Evolutionary conservation across 2,113 vertebrate species (phyloP), one percentile per base, ranked within the genome.

Genomic region (Cinclus cinclus): DNA sequence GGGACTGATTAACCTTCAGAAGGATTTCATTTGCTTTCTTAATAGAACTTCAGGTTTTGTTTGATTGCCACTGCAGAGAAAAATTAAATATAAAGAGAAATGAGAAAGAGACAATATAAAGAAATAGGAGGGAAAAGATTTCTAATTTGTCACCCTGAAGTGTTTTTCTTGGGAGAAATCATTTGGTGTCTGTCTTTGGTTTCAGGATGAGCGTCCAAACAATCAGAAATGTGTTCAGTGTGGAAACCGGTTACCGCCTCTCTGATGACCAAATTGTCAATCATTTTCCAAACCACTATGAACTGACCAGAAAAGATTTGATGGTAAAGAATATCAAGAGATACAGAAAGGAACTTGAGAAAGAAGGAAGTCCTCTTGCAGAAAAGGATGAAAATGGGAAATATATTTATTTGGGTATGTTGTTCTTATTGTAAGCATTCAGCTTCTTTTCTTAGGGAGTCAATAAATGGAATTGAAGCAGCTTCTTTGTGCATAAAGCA

Each of bases 301-400:
- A 99, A 60, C 97, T 99, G 93, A 99, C 99, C 49, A 98, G 99
- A 44, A 99, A 99, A 91, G 99, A 99, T 84, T 96, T 99, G 96
- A 99, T 99, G 99, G 99, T 99, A 89, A 99, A 99, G 96, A 99
- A 99, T 87, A 99, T 99, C 75, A 99, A 99, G 60, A 98, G 99
- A 42, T 99, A 99, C 89, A 98, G 99, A 73, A 99, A 99, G 78
- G 99, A 99, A 56, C 97, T 99, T 76, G 99, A 99, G 95, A 99
- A 99, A 82, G 99, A 99, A 94, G 97, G 98, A 70, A 99, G 98
- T 85, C 98, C 98, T 1, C 96, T 99, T 75, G 99, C 99, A 0
- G 99, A 99, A 95, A 99, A 99, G 91, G 99, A 99, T 50, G 99
- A 99, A 80, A 99, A 98, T 39, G 99, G 99, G 10, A 99, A 99